Conservation (phyloP, 2,888 invertebrate genomes). For the Thymelicus acteon region DNA sequence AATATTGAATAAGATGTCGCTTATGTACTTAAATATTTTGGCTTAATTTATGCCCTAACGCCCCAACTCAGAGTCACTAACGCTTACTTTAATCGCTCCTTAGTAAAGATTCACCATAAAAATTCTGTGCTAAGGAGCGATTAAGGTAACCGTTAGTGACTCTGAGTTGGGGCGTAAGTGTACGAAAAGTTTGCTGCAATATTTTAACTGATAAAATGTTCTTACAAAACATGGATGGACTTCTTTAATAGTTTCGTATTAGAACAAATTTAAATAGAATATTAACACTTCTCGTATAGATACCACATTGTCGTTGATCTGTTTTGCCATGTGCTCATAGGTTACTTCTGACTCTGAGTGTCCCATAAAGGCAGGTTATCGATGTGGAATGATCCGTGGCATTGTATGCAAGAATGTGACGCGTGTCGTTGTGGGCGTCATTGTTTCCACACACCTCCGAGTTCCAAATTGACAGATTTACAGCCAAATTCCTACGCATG, state of each 20-base stretch:
- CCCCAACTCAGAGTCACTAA: too few species aligned
- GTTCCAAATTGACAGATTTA: slow-evolving; percentile 39
- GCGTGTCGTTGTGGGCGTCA: slow-evolving; percentile 44
- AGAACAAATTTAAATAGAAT: neutral
- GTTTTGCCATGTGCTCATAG: neutral
- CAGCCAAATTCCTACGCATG: slow-evolving; percentile 27
- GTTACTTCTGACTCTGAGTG: neutral
- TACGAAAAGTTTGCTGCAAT: neutral
- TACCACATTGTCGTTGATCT: neutral
- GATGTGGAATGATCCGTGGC: slow-evolving; percentile 39
- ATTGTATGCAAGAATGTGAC: slow-evolving; percentile 46
- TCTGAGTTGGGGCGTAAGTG: too few species aligned
- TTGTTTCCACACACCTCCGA: slow-evolving; percentile 45
- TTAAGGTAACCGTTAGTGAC: too few species aligned
- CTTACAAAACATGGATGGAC: neutral
- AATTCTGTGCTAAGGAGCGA: too few species aligned
- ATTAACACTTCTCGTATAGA: neutral
- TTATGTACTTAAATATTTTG: too few species aligned
- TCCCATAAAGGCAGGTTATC: slow-evolving; percentile 3
- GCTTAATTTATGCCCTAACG: too few species aligned
- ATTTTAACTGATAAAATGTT: neutral
- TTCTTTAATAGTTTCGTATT: neutral
- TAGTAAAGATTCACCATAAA: too few species aligned
- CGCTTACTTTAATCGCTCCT: too few species aligned
- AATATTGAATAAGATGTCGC: too few species aligned